These are phyloP conservation scores for Seriola quinqueradiata DNA, from an alignment of 2,113 vertebrate species.

Conservation along the genomic window DNA sequence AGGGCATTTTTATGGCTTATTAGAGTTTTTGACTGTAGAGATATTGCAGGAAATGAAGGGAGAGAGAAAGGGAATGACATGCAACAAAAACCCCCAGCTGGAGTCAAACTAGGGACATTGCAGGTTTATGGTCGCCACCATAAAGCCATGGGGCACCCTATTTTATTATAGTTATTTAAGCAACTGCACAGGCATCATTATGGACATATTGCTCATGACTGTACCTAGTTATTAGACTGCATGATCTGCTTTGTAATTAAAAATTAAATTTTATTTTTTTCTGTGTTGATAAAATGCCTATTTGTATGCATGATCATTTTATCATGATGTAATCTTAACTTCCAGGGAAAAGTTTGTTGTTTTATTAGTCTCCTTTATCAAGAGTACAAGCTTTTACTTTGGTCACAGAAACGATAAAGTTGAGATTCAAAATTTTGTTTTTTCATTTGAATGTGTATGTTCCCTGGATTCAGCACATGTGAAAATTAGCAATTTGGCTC, in stretches of 20 bases:
- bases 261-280: background rate
- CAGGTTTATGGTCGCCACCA: background rate
- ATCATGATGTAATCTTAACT: no score
- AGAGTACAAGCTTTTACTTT: no score
- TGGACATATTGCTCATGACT: background rate
- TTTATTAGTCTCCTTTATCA: no score
- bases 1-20: background rate
- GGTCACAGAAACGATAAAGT: no score
- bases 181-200: background rate
- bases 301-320: background rate
- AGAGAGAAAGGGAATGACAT: background rate
- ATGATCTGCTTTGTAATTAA: background rate
- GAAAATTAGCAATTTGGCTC: background rate
- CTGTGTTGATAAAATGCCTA: background rate
- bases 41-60: no score
- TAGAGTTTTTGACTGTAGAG: background rate
- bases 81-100: no score
- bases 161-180: background rate
- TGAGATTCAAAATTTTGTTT: no score
- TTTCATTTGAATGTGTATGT: background rate
- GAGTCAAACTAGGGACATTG: no score
- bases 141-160: no score
- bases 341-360: no score
- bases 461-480: background rate
- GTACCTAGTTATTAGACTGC: background rate